These are phyloP conservation scores for Chrysemys picta DNA, from an alignment of 2,113 vertebrate species.

Conservation along the genomic window DNA sequence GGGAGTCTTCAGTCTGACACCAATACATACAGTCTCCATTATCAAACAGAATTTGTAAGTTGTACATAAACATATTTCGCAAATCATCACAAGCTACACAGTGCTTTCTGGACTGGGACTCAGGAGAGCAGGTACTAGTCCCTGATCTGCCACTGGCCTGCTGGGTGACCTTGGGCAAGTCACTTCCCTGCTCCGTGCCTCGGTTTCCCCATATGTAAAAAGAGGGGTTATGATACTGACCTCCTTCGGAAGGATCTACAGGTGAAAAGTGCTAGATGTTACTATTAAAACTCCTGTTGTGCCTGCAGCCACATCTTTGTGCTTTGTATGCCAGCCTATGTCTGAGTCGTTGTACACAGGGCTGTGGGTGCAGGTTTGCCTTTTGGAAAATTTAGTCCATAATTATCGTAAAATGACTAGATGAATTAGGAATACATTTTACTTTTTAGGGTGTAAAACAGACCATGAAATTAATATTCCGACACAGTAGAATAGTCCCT, in stretches of 20 bases:
- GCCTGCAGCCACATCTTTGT: background rate
- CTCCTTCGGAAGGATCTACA: background rate
- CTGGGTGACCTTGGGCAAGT: background rate
- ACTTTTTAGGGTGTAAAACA: slow-evolving; percentile 41
- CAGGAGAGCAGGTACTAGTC: background rate
- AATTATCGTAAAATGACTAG: slow-evolving; percentile 15
- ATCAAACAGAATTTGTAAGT: too few relatives aligned
- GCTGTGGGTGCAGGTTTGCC: background rate
- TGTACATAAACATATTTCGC: too few relatives aligned
- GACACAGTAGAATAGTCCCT: slow-evolving; percentile 38
- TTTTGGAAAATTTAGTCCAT: background rate
- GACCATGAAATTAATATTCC: slow-evolving; percentile 59
- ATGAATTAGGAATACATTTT: slow-evolving; percentile 33
- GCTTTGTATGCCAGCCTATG: background rate
- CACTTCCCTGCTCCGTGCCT: background rate
- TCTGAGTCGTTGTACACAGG: background rate
- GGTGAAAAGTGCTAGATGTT: background rate
- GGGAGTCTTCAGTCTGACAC: too few relatives aligned
- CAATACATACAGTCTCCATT: too few relatives aligned
- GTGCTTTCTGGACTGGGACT: background rate
- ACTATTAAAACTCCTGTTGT: background rate
- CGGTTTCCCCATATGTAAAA: background rate
- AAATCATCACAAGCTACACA: background rate
- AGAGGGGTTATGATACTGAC: background rate
- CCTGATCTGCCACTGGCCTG: background rate